Evolutionary conservation across 2,888 invertebrate genomes (phyloP).

Genomic region (Pheosia gnoma): DNA sequence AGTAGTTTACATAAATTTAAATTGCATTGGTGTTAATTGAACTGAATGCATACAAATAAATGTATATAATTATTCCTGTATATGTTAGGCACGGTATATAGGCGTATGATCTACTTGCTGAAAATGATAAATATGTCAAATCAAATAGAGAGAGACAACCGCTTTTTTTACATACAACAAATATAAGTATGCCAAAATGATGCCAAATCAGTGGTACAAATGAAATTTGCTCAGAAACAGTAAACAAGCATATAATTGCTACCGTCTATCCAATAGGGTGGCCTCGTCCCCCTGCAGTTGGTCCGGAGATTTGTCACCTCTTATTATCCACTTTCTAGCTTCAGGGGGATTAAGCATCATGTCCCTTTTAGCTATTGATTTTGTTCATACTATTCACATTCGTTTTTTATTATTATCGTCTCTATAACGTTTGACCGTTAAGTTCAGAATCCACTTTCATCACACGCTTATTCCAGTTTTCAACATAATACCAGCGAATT

Average conservation of each 20-base stretch:
- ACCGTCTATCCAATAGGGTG: not conserved
- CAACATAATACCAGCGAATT: not conserved
- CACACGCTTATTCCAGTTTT: conserved; percentile 2
- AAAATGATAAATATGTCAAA: no score
- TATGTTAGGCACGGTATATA: not conserved
- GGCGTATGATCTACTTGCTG: not conserved
- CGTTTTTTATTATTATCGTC: conserved; percentile 4
- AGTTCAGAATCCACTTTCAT: conserved; percentile 8
- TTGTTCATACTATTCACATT: conserved; percentile 3
- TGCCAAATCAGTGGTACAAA: not conserved
- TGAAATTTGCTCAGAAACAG: not conserved
- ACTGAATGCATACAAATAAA: conserved; percentile 38
- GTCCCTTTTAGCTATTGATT: conserved; percentile 7
- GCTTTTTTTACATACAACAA: no score
- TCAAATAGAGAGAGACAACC: no score
- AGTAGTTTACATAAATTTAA: conserved; percentile 21
- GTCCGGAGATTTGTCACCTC: conserved; percentile 7
- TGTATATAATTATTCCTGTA: conserved; percentile 24
- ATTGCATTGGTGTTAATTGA: conserved; percentile 31
- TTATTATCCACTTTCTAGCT: conserved; percentile 8
- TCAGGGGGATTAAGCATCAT: conserved; percentile 4
- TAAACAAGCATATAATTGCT: conserved; percentile 2
- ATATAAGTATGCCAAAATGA: no score
- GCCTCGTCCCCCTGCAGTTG: not conserved
- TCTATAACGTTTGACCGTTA: conserved; percentile 8